Base-by-base conservation (phyloP, 92 coral and sea anemone species). In the Porites divaricata region DNA sequence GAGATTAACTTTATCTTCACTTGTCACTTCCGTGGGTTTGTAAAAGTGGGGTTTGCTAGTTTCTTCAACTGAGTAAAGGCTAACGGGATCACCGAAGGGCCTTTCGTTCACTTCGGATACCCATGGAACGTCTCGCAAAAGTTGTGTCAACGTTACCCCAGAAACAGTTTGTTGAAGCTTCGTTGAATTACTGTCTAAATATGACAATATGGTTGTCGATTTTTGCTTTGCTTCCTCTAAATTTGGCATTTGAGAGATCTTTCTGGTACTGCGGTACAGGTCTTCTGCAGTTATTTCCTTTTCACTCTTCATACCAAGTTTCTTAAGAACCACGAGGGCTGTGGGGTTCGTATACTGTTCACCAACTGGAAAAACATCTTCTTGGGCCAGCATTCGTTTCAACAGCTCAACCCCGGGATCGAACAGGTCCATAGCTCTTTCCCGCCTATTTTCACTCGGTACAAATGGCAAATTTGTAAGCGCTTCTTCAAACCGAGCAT, bases 391-490 rank as follows among this genome's bases (percentile, higher is more conserved):
- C 20, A 93, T 61, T 0, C 66, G 21, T 50, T 70, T 67, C 1
- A 88, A 20, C 35, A 17, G 26, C 22, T 74, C 77, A 2, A 65
- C 70, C 12, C 87, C 83, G 65, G 96, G 96, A 80, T 93, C 91
- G 72, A 88, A 93, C 2, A 93, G 81, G 52, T 93, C 92, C 57
- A 66, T 58, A 5, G 88, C 86, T 49, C 58, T 85, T 12, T 63
- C 75, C 50, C 94, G 89, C 17, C 70, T 72, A 68, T 28, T 49
- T 5, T 63, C 25, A 10, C 77, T 85, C 5, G 72, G 68, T 48
- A 93, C 88, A 91, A 93, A 93, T 11, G 87, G 75, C 72, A 93
- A 70, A n/a, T 52, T n/a, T 69, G 65, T 85, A 12, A 93, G 64
- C 56, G 67, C 50, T 21, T 77, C 58, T 35, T 45, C 48, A 58